Conservation (phyloP, 2,797 vertebrate genomes). For the Enteromius afrohamiltoni region DNA sequence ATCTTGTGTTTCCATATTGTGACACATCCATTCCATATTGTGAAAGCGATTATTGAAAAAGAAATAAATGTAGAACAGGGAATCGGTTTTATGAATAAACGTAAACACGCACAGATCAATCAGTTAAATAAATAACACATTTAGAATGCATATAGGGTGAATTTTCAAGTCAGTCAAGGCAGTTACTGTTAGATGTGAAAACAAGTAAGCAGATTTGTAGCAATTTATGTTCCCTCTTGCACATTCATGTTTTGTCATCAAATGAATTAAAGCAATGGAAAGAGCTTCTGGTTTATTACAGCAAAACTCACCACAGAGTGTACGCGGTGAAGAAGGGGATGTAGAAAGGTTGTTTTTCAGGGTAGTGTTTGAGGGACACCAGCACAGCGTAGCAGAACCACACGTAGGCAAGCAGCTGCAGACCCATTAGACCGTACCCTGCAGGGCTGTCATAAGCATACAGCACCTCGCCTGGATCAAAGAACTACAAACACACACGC, state of each 20-base stretch:
- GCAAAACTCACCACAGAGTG: conserved; percentile 86
- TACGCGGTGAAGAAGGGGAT: conserved; percentile 93
- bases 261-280: background rate
- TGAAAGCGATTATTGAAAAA: background rate
- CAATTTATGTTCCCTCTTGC: background rate
- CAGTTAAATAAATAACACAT: background rate
- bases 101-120: background rate
- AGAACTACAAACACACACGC: conserved; percentile 78
- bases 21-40: too few species aligned
- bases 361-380: conserved; percentile 89
- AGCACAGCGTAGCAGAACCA: conserved; percentile 94
- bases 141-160: background rate
- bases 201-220: background rate
- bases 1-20: background rate
- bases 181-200: background rate
- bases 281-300: background rate
- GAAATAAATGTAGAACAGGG: too few species aligned
- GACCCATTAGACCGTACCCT: conserved; percentile 88
- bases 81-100: background rate
- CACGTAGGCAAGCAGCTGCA: conserved; percentile 90
- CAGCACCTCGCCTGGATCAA: conserved; percentile 91
- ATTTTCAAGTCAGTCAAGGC: background rate
- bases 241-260: too few species aligned
- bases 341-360: conserved; percentile 92
- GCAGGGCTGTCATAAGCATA: conserved; percentile 92